These are phyloP conservation scores for Salvator merianae DNA, from an alignment of 2,113 vertebrate genomes.

Conservation along the genomic window DNA sequence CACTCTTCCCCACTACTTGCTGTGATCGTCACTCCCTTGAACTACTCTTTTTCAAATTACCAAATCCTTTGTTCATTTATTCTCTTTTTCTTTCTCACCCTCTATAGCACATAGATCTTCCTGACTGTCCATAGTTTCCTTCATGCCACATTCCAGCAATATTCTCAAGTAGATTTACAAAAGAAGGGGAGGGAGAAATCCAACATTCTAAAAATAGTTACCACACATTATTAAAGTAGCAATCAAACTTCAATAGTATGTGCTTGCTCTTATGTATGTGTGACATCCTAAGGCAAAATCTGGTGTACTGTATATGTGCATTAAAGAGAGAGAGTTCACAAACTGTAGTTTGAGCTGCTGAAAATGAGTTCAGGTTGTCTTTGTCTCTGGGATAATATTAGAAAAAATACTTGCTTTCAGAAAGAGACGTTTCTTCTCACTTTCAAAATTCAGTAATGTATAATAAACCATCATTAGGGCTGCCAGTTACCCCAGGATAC, in stretches of 20 bases:
- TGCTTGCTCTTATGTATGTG: too few species aligned
- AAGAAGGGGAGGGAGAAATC: neutral
- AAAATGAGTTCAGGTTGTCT: neutral
- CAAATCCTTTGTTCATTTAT: too few species aligned
- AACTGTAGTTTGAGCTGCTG: neutral
- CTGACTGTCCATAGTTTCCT: too few species aligned
- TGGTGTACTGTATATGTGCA: neutral
- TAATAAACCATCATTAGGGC: neutral
- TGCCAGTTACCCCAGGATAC: conserved; percentile 6
- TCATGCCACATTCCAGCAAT: neutral
- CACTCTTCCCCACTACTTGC: too few species aligned
- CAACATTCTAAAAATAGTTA: neutral
- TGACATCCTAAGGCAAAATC: neutral
- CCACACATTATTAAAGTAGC: neutral
- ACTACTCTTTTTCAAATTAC: too few species aligned
- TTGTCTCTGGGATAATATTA: neutral
- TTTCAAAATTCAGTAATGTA: conserved; percentile 20
- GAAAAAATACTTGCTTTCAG: neutral
- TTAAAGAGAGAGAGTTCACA: too few species aligned
- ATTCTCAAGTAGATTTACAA: neutral
- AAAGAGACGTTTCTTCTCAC: neutral
- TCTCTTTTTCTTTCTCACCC: too few species aligned
- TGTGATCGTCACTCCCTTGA: too few species aligned
- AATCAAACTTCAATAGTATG: neutral
- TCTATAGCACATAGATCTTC: too few species aligned